Percentiles rank a stretch among this genome's conserved stretches.
These are phyloP conservation scores for Boloria selene DNA, from an alignment of 2,888 invertebrate genomes.

Conservation along the genomic window DNA sequence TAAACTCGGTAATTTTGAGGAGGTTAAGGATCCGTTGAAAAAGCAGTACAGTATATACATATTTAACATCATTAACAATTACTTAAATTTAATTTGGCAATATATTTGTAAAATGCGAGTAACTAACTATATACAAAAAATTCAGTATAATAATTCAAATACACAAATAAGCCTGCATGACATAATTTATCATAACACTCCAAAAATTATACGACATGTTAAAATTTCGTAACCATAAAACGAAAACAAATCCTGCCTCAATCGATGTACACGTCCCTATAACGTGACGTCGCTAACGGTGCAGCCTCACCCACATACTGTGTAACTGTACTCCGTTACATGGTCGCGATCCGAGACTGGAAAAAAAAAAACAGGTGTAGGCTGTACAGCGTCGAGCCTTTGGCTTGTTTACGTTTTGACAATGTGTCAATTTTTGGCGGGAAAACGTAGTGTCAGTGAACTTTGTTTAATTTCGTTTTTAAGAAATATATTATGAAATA, in stretches of 20 bases:
- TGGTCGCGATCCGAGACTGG: slow-evolving; percentile 67
- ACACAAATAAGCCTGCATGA: background rate
- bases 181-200: background rate
- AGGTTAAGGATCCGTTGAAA: no score
- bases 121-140: no score
- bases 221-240: slow-evolving; percentile 16
- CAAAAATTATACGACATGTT: background rate
- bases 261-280: slow-evolving; percentile 48
- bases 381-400: slow-evolving; percentile 39
- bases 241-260: slow-evolving; percentile 24
- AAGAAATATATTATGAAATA: background rate
- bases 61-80: no score
- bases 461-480: slow-evolving; percentile 11
- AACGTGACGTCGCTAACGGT: slow-evolving; percentile 76
- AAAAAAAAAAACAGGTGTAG: slow-evolving; percentile 45
- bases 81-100: no score
- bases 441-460: slow-evolving; percentile 13
- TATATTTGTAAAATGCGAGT: no score
- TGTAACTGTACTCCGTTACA: slow-evolving; percentile 78
- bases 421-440: slow-evolving; percentile 27
- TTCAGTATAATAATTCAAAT: no score
- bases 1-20: no score
- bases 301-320: slow-evolving; percentile 79
- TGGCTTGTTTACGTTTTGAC: slow-evolving; percentile 36
- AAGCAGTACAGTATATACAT: no score